Evolutionary conservation across 2,888 invertebrate genomes (phyloP).

Genomic region (Brachyopa scutellaris): DNA sequence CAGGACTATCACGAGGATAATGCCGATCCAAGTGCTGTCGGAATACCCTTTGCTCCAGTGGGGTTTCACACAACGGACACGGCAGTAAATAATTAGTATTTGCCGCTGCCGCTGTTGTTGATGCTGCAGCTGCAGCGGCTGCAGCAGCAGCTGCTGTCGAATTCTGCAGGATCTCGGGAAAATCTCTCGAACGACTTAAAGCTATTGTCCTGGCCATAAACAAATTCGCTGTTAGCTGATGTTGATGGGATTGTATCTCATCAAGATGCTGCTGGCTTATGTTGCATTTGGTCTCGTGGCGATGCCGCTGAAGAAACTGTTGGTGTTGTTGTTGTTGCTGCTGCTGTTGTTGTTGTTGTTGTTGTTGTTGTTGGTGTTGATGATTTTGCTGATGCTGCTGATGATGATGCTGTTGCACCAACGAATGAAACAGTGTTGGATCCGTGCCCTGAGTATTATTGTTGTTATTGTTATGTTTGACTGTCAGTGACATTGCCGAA

Average conservation of each 20-base stretch:
- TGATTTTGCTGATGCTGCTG: conserved; percentile 74
- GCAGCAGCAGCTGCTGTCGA: conserved; percentile 81
- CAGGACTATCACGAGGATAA: conserved; percentile 92
- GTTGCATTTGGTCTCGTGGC: conserved; percentile 75
- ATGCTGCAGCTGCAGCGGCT: conserved; percentile 78
- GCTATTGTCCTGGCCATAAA: conserved; percentile 81
- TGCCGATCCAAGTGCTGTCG: conserved; percentile 91
- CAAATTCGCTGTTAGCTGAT: conserved; percentile 81
- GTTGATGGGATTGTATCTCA: conserved; percentile 80
- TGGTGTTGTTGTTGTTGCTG: conserved; percentile 77
- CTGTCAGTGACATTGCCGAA: conserved; percentile 80
- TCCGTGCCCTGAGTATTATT: conserved; percentile 69
- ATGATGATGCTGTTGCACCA: conserved; percentile 75
- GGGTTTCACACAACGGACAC: conserved; percentile 89
- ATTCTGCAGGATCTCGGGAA: conserved; percentile 80
- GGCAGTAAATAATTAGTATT: conserved; percentile 81
- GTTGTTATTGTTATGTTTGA: conserved; percentile 75
- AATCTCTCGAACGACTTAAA: conserved; percentile 79
- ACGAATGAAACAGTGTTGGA: conserved; percentile 69
- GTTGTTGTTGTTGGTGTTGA: conserved; percentile 72
- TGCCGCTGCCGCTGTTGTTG: conserved; percentile 73
- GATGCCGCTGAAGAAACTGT: conserved; percentile 76
- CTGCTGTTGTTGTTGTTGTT: conserved; percentile 77
- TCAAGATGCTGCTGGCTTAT: conserved; percentile 77
- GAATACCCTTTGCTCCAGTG: conserved; percentile 85